Evolutionary conservation across 2,797 vertebrate genomes (phyloP).

Genomic region (Onychomys torridus): DNA sequence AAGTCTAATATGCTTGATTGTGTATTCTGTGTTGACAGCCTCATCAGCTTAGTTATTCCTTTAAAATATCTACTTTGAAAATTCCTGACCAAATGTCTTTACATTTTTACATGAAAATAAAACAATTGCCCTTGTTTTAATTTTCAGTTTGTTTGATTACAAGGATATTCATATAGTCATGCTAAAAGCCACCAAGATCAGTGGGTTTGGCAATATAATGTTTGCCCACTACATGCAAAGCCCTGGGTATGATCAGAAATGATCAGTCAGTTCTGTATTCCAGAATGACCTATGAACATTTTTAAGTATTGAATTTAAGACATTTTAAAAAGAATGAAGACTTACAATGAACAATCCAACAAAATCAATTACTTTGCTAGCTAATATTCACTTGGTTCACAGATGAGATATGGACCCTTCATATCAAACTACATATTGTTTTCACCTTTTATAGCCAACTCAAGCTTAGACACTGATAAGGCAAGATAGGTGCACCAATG

Average conservation of each 20-base stretch:
- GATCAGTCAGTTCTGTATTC: constrained; percentile 66
- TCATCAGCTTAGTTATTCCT: constrained; percentile 75
- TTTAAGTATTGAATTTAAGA: constrained; percentile 43
- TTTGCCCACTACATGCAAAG: neutral
- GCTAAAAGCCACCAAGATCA: constrained; percentile 50
- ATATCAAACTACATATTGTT: constrained; percentile 13
- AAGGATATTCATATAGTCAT: constrained; percentile 64
- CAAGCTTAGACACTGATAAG: neutral
- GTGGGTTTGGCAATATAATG: neutral
- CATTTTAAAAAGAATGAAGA: constrained; percentile 21
- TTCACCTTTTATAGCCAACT: neutral
- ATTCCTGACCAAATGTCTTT: constrained; percentile 67
- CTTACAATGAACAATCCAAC: neutral
- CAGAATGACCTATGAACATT: constrained; percentile 52
- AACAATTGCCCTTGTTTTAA: constrained; percentile 67
- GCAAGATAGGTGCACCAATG: neutral
- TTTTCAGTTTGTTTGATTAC: constrained; percentile 68
- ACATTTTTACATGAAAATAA: constrained; percentile 78
- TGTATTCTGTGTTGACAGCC: constrained; percentile 76
- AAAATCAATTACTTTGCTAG: neutral
- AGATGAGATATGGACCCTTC: neutral
- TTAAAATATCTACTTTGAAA: constrained; percentile 71
- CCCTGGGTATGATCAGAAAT: constrained; percentile 57
- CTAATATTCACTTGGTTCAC: constrained; percentile 49
- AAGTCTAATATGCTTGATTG: constrained; percentile 80